Conservation (phyloP, 2,888 invertebrate genomes). For the Volucella bombylans region DNA sequence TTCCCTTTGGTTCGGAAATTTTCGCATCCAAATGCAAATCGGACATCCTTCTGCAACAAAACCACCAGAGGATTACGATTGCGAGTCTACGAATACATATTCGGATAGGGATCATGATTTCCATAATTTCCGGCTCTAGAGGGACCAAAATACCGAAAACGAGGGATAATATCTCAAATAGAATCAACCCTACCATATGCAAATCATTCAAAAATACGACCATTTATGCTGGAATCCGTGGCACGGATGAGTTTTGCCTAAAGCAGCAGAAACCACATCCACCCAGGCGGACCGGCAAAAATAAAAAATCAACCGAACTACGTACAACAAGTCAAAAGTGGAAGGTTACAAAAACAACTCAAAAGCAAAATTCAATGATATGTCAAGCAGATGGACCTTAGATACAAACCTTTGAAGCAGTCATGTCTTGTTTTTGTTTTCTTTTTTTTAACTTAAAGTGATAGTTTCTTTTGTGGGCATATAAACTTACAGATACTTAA, state of each 20-base stretch:
- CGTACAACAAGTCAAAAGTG: background rate
- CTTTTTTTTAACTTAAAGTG: slow-evolving; percentile 1
- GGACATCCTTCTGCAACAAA: slow-evolving; percentile 22
- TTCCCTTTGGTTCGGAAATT: slow-evolving; percentile 25
- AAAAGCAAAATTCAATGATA: slow-evolving; percentile 31
- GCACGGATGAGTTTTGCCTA: background rate
- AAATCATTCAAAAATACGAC: slow-evolving; percentile 39
- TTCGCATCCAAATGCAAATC: slow-evolving; percentile 53
- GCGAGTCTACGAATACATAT: background rate
- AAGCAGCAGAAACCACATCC: background rate
- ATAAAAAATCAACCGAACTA: background rate
- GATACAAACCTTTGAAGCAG: slow-evolving; percentile 16
- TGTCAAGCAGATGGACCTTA: slow-evolving; percentile 50
- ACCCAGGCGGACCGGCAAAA: background rate
- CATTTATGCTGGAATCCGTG: slow-evolving; percentile 8
- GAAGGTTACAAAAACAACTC: background rate
- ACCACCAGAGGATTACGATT: slow-evolving; percentile 14
- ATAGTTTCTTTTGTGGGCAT: slow-evolving; percentile 4
- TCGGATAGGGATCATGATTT: slow-evolving; percentile 43
- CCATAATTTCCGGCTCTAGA: slow-evolving; percentile 49
- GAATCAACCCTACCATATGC: slow-evolving; percentile 44
- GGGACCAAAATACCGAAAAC: slow-evolving; percentile 11
- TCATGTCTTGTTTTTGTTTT: background rate
- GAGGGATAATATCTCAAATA: slow-evolving; percentile 17
- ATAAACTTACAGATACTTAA: slow-evolving; percentile 29